phyloP scores from a whole-genome alignment of 2,797 vertebrate genomes.

The Sternotherus odoratus region DNA sequence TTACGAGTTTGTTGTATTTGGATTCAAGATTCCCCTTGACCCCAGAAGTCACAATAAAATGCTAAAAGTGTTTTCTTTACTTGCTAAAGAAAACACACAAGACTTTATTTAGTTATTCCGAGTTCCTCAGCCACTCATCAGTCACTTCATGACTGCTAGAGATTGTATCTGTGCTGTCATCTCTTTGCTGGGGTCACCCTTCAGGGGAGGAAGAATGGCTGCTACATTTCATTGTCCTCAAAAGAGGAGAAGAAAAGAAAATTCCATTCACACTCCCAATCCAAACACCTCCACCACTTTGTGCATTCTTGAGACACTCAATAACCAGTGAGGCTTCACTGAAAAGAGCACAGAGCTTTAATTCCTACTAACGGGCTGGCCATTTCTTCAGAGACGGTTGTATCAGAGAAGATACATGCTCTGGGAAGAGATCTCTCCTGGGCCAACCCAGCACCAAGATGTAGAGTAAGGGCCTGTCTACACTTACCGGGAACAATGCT shows the following conservation, averaged over 20 bases:
- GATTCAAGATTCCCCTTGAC: slow-evolving; percentile 75
- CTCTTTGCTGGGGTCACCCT: neutral
- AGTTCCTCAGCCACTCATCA: slow-evolving; percentile 67
- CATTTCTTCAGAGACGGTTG: no score
- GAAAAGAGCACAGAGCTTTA: slow-evolving; percentile 33
- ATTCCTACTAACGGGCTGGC: slow-evolving; percentile 48
- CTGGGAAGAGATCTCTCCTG: slow-evolving; percentile 50
- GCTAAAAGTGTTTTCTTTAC: slow-evolving; percentile 83
- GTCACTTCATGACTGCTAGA: slow-evolving; percentile 66
- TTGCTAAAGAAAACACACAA: slow-evolving; percentile 79
- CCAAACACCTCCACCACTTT: slow-evolving; percentile 55
- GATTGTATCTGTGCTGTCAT: slow-evolving; percentile 72
- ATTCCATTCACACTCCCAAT: slow-evolving; percentile 42
- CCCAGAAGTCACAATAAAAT: slow-evolving; percentile 79
- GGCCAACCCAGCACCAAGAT: neutral
- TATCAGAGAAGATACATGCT: no score
- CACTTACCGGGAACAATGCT: no score
- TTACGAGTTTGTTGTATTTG: slow-evolving; percentile 78
- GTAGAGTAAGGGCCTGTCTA: neutral
- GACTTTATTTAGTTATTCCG: slow-evolving; percentile 74
- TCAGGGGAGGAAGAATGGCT: slow-evolving; percentile 52
- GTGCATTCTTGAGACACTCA: slow-evolving; percentile 18
- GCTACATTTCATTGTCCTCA: slow-evolving; percentile 72
- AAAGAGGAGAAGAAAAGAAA: slow-evolving; percentile 48
- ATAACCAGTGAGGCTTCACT: slow-evolving; percentile 60